Percentiles rank a stretch among this genome's conserved stretches.
Evolutionary conservation across 2,113 vertebrate genomes (phyloP).

Genomic region (Damaliscus lunatus): DNA sequence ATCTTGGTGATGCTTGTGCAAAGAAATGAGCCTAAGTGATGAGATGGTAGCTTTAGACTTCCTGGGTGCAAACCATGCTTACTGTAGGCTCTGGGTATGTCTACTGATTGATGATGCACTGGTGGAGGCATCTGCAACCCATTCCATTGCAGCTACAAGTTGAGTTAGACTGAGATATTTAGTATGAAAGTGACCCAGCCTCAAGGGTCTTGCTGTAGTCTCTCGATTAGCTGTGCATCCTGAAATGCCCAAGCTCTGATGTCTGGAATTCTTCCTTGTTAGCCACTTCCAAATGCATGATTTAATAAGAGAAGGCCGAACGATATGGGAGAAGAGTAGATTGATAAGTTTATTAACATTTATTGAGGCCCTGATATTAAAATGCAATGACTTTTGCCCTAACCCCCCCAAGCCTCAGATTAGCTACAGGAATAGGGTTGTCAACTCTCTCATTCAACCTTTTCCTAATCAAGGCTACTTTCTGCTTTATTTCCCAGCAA

Average conservation of each 20-base stretch:
- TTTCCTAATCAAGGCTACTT: neutral
- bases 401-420: neutral
- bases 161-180: neutral
- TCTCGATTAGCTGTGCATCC: neutral
- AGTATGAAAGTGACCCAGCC: neutral
- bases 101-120: neutral
- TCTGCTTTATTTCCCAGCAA: neutral
- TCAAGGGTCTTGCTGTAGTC: neutral
- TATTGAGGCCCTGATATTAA: neutral
- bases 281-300: neutral
- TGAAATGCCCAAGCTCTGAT: neutral
- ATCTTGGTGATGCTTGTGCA: neutral
- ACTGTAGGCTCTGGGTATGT: neutral
- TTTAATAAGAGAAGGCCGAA: neutral
- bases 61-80: neutral
- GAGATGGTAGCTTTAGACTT: neutral
- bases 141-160: neutral
- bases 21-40: neutral
- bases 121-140: neutral
- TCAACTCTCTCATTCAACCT: neutral
- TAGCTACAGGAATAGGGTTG: neutral
- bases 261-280: neutral
- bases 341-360: constrained; percentile 1
- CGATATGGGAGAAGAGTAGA: neutral
- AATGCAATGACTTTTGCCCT: neutral